Base-by-base conservation (phyloP, 64 coral and sea anemone species). In the Exaiptasia diaphana region DNA sequence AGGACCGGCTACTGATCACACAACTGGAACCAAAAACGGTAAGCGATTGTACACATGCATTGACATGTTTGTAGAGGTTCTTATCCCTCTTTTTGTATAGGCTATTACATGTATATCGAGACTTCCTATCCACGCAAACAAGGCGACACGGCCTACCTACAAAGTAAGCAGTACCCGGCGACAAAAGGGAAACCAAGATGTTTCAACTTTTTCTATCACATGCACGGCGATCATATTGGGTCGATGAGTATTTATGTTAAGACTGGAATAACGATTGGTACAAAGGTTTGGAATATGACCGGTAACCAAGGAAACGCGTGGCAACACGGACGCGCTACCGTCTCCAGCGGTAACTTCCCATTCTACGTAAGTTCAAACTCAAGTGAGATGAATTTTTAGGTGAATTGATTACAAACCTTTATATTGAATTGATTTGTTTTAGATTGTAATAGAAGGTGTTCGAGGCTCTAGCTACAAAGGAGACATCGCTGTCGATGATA, bases 181-280 rank as follows among this genome's bases (percentile, higher is more conserved):
- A 87, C 83, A 1, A 72, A 76, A 22, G 88, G 89, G 65, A 91
- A 97, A 50, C n/a, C n/a, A n/a, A n/a, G n/a, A n/a, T 97, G 93
- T 43, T 88, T 97, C 21, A 91, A 87, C 79, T 97, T 97, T 64
- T 97, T 73, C 50, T 97, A 97, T 39, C 93, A 97, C 64, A 97
- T 97, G 93, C 78, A 68, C 40, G 93, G 93, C 18, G 35, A 67
- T 4, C 83, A 97, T 74, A 97, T 97, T 54, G 93, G 93, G 8
- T 7, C 41, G 10, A 30, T 97, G 42, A 90, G 91, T 36, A 82
- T 97, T 1, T 97, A 97, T 43, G 54, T 94, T 14, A 94, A 94
- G 75, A 72, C 50, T 20, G 58, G 73, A 12, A 14, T 64, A 1
- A n/a, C 72, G 0, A 43, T 85, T 5, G 91, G 91, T 11, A 39